These are phyloP conservation scores for Acestrorhynchus altus DNA, from an alignment of 2,797 vertebrate genomes.

Conservation along the genomic window DNA sequence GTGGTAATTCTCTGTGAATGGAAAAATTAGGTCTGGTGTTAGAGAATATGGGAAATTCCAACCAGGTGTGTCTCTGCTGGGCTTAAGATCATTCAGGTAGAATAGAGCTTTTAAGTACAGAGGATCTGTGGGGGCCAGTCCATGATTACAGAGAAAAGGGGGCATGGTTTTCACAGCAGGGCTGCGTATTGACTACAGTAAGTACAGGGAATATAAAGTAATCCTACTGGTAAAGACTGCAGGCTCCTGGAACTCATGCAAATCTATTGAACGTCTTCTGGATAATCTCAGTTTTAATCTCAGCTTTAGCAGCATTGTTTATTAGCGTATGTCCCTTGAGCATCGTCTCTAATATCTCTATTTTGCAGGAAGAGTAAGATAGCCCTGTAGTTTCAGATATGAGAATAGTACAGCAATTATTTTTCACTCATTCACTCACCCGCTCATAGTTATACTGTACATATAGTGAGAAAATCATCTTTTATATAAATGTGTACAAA, in stretches of 20 bases:
- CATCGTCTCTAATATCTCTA: conserved; percentile 39
- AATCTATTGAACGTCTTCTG: conserved; percentile 46
- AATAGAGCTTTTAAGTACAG: conserved; percentile 53
- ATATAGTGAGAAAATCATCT: not conserved
- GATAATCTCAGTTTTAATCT: conserved; percentile 57
- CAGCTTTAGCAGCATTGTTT: conserved; percentile 43
- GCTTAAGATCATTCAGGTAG: conserved; percentile 45
- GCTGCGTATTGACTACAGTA: conserved; percentile 57
- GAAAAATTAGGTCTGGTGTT: conserved; percentile 19
- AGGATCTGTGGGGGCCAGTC: conserved; percentile 27
- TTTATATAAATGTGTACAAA: not conserved
- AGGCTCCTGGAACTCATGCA: conserved; percentile 47
- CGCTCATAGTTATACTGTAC: not conserved
- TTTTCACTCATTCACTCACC: not conserved
- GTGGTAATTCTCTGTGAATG: not conserved
- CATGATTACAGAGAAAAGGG: conserved; percentile 44
- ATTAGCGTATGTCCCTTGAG: conserved; percentile 38
- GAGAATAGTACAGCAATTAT: not conserved
- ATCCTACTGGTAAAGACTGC: conserved; percentile 47
- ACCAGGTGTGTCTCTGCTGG: conserved; percentile 29
- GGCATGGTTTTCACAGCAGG: conserved; percentile 39
- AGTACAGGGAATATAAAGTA: conserved; percentile 54
- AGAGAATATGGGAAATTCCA: conserved; percentile 34
- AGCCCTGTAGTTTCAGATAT: conserved; percentile 22
- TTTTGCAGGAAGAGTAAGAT: conserved; percentile 22